Conservation (phyloP, 2,797 vertebrate species). For the Neostethus bicornis region DNA sequence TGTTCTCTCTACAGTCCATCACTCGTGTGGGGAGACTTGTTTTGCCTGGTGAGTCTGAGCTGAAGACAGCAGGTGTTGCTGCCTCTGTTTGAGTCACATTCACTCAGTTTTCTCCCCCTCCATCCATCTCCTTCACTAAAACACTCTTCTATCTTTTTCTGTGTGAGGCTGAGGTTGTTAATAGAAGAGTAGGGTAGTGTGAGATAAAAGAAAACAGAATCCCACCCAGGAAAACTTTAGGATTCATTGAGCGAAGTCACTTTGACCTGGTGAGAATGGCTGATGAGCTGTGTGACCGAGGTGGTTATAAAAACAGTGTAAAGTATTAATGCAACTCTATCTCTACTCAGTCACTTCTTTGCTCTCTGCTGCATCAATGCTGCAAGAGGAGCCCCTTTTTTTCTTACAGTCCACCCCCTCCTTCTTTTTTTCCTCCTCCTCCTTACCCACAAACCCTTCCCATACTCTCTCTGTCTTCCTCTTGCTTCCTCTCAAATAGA, state of each 20-base stretch:
- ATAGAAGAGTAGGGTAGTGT: conserved; percentile 51
- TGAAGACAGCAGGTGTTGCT: conserved; percentile 75
- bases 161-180: conserved; percentile 13
- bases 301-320: conserved; percentile 24
- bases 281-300: conserved; percentile 36
- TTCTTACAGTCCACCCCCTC: conserved; percentile 40
- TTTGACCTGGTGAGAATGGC: conserved; percentile 25
- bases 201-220: conserved; percentile 47
- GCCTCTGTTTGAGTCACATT: conserved; percentile 68
- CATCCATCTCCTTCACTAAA: conserved; percentile 51
- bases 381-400: conserved; percentile 68
- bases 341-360: conserved; percentile 58
- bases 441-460: conserved; percentile 43
- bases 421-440: conserved; percentile 22
- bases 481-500: conserved; percentile 77
- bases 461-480: conserved; percentile 53
- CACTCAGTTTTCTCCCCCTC: conserved; percentile 25
- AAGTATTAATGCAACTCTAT: conserved; percentile 60
- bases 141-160: conserved; percentile 24
- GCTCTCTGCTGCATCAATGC: conserved; percentile 72
- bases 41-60: conserved; percentile 57
- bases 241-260: conserved; percentile 49
- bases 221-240: conserved; percentile 32
- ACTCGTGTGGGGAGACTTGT: conserved; percentile 45
- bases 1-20: conserved; percentile 56